Evolutionary conservation across 2,113 vertebrate species (phyloP), one percentile per base, ranked within the genome.

Genomic region (Cephalopterus ornatus): DNA sequence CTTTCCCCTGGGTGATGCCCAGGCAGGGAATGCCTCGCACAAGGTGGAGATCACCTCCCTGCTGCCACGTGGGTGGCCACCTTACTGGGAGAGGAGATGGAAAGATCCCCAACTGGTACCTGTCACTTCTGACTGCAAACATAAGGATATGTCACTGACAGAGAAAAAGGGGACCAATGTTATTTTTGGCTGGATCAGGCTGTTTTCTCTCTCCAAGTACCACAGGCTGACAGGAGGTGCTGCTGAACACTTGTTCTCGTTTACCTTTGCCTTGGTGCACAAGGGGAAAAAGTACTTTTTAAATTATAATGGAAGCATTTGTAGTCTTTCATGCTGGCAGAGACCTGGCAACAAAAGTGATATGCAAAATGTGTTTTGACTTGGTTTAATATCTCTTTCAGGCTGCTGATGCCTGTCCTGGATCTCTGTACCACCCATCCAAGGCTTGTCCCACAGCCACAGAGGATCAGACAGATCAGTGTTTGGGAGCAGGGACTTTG

Each of bases 401-500:
- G 50, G 67, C 63, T 67, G n/a, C 56, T 35, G 47, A 1, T 55
- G 39, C 17, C 35, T 72, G 65, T 76, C 32, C 46, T 68, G 22
- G 14, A 3, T 26, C 62, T 62, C 21, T 26, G 19, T 35, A 27
- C 42, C 33, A 14, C 12, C 41, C 59, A 18, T 4, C 18, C 2
- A 2, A 2, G 55, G 9, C 21, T 44, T 10, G 3, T 65, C n/a
- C 41, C 1, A 4, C 12, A 20, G 74, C 61, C 3, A 2, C 1
- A 2, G 46, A 37, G 44, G 26, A 28, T 8, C 18, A 5, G 46
- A 47, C 80, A 41, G 68, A 11, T 39, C 55, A 14, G 66, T 4
- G 16, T 3, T 26, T 3, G 10, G 79, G 70, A 59, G 30, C 49
- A 74, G 63, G 44, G 49, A 39, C 35, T 79, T 26, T 0, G 3